Percentiles rank a stretch among this genome's conserved stretches.
Evolutionary conservation across 1,140 invertebrate genomes (phyloP).

Genomic region (Argopecten irradians): DNA sequence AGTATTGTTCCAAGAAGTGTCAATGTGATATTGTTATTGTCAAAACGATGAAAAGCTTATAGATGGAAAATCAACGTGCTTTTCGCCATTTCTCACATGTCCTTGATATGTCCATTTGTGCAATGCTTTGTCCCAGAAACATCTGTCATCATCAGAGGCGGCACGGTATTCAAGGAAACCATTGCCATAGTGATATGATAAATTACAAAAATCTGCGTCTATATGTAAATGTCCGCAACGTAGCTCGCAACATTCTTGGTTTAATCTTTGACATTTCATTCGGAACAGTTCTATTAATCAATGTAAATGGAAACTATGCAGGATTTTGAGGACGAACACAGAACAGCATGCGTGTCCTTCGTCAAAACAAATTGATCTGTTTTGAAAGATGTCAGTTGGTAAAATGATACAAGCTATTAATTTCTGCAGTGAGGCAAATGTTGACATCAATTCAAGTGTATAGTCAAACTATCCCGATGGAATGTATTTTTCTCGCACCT

Average conservation of each 20-base stretch:
- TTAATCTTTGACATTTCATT: background rate
- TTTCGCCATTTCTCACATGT: no score
- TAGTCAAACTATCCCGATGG: no score
- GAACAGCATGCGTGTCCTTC: background rate
- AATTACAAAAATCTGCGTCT: conserved; percentile 3
- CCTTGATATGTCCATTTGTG: background rate
- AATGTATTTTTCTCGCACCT: no score
- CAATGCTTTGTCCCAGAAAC: background rate
- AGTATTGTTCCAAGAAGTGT: no score
- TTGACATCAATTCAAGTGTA: no score
- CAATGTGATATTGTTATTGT: no score
- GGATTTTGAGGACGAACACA: background rate
- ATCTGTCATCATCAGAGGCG: background rate
- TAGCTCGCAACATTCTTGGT: background rate
- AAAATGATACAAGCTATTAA: no score
- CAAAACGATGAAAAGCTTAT: no score
- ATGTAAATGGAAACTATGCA: background rate
- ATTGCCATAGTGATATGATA: conserved; percentile 9
- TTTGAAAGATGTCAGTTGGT: no score
- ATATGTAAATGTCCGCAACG: background rate
- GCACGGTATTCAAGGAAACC: background rate
- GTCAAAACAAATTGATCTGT: background rate
- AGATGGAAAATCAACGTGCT: no score
- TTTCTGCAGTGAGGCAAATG: no score
- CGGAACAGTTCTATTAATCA: background rate